phyloP scores from a whole-genome alignment of 2,888 invertebrate genomes.

The Epinotia nisella region DNA sequence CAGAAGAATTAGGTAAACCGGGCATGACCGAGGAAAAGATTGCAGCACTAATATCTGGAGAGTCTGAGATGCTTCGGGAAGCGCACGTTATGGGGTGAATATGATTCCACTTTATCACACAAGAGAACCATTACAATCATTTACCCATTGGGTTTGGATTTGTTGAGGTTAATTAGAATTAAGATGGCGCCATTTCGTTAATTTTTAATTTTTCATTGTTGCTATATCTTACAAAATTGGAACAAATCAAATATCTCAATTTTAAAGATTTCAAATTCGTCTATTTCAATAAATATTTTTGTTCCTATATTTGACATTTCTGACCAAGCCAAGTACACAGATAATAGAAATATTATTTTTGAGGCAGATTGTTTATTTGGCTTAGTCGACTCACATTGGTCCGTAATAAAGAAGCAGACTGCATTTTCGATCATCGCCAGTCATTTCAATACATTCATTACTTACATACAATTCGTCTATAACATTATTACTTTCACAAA shows the following conservation, averaged over 20 bases:
- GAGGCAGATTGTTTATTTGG: background rate
- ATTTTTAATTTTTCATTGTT: background rate
- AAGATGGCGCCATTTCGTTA: too few relatives aligned
- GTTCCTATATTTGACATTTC: too few relatives aligned
- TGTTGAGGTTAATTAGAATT: too few relatives aligned
- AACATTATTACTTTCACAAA: conserved; percentile 2
- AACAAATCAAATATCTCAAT: too few relatives aligned
- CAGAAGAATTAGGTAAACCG: conserved; percentile 73
- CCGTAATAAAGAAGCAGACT: background rate
- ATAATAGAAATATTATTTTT: background rate
- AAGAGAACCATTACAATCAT: background rate
- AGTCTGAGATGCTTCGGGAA: conserved; percentile 87
- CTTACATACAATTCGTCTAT: background rate
- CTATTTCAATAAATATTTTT: too few relatives aligned
- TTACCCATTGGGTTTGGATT: too few relatives aligned
- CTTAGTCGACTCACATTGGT: background rate
- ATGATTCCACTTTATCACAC: background rate
- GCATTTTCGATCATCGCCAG: conserved; percentile 50
- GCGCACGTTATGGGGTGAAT: conserved; percentile 88
- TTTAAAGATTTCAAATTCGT: too few relatives aligned
- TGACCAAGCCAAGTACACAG: too few relatives aligned
- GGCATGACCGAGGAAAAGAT: conserved; percentile 87
- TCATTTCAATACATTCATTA: conserved; percentile 50
- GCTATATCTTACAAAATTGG: too few relatives aligned
- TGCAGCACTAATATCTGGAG: conserved; percentile 87